These are phyloP conservation scores for Psix sp. DNA, from an alignment of 1,140 invertebrate species.

Conservation along the genomic window DNA sequence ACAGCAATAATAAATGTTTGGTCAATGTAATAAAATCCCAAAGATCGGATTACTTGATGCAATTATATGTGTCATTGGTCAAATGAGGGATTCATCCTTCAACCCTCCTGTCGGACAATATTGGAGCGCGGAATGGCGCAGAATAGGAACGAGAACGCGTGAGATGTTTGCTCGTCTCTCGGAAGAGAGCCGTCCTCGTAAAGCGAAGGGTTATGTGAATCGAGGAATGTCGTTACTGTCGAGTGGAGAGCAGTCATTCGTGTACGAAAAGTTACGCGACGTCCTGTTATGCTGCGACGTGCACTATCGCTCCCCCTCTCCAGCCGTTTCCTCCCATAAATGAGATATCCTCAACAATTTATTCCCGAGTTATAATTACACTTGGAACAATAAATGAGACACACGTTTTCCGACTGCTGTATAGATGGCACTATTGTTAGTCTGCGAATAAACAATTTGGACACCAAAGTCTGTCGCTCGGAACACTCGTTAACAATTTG, in stretches of 20 bases:
- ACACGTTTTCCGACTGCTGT: slow-evolving; percentile 30
- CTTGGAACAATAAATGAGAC: slow-evolving; percentile 35
- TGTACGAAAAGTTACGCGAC: slow-evolving; percentile 57
- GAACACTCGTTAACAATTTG: too few relatives aligned
- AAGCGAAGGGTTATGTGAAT: slow-evolving; percentile 59
- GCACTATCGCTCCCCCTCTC: slow-evolving; percentile 10
- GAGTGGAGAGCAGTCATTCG: slow-evolving; percentile 59
- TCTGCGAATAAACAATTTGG: too few relatives aligned
- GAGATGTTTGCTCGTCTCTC: slow-evolving; percentile 58
- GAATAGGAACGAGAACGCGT: slow-evolving; percentile 47
- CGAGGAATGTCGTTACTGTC: slow-evolving; percentile 58
- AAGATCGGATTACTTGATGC: slow-evolving; percentile 24
- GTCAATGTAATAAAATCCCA: slow-evolving; percentile 28
- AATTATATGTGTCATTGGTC: slow-evolving; percentile 59
- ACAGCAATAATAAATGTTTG: slow-evolving; percentile 3
- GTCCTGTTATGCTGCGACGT: slow-evolving; percentile 42
- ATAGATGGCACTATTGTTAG: too few relatives aligned
- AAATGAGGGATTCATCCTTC: slow-evolving; percentile 35
- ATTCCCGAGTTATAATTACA: slow-evolving; percentile 50
- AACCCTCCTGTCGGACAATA: slow-evolving; percentile 29
- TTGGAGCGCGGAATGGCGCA: slow-evolving; percentile 20
- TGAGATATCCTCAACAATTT: slow-evolving; percentile 48
- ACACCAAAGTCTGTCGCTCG: too few relatives aligned
- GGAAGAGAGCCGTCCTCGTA: slow-evolving; percentile 55
- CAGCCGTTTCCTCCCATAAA: slow-evolving; percentile 36